A percentile compares a stretch with the other conserved stretches of the same genome.
phyloP scores from a whole-genome alignment of 53 echinoderm and acorn worm species.

The Pentamera pediparva region DNA sequence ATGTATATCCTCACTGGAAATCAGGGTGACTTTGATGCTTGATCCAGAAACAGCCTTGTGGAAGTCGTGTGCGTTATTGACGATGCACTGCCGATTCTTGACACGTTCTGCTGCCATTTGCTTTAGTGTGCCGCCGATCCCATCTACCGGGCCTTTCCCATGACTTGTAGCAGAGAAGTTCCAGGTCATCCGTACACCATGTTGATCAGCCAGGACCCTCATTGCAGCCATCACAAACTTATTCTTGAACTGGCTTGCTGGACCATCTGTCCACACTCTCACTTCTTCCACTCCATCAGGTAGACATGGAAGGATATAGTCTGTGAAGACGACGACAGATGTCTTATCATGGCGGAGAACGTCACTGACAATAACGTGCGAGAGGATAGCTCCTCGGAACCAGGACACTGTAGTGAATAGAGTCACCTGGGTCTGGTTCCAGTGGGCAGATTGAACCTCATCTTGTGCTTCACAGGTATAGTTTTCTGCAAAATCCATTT shows the following conservation, averaged over 20 bases:
- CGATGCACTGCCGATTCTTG: conserved; percentile 11
- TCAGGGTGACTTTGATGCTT: neutral
- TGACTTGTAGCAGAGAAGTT: conserved; percentile 25
- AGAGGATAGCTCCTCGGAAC: neutral
- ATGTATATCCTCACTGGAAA: neutral
- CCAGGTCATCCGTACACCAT: conserved; percentile 7
- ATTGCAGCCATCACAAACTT: conserved; percentile 15
- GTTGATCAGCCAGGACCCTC: conserved; percentile 6
- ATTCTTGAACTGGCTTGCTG: conserved; percentile 1
- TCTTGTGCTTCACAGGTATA: neutral
- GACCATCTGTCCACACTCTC: conserved; percentile 1
- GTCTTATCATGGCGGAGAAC: neutral
- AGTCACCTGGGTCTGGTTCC: conserved; percentile 6
- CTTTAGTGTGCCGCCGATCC: conserved; percentile 6
- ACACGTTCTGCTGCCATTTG: conserved; percentile 22
- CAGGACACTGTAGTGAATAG: conserved; percentile 1
- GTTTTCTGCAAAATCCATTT: conserved; percentile 17
- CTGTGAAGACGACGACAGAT: neutral
- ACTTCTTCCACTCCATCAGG: conserved; percentile 6
- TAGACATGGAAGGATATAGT: neutral
- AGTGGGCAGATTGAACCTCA: conserved; percentile 6
- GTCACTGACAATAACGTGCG: conserved; percentile 9
- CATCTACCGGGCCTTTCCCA: conserved; percentile 34
- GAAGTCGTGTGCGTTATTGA: conserved; percentile 16
- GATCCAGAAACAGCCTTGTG: neutral